Conservation (phyloP, 1,140 invertebrate species). For the Grapholita molesta region DNA sequence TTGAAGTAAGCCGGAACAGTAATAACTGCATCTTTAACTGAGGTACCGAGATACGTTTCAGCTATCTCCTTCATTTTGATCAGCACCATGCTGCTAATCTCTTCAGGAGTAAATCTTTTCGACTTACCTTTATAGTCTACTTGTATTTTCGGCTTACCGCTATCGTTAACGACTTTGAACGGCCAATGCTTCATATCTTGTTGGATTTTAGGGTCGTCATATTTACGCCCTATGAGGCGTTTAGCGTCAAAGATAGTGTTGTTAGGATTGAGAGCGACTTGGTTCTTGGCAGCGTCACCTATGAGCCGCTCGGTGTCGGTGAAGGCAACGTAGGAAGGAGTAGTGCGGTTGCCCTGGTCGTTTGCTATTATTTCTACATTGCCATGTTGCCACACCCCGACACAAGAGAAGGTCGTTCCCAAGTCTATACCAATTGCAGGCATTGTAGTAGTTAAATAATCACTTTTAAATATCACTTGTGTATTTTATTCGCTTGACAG, state of each 20-base stretch:
- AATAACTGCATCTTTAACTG: constrained; percentile 82
- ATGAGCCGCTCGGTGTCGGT: constrained; percentile 89
- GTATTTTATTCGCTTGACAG: not conserved
- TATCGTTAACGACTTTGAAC: constrained; percentile 83
- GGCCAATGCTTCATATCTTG: constrained; percentile 88
- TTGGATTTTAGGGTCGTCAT: constrained; percentile 85
- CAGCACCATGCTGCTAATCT: constrained; percentile 88
- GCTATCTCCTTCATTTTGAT: constrained; percentile 71
- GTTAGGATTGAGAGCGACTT: constrained; percentile 78
- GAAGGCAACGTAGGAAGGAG: constrained; percentile 94
- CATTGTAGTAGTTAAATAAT: constrained; percentile 48
- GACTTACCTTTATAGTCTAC: constrained; percentile 85
- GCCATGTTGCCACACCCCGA: constrained; percentile 89
- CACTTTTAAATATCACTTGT: not conserved
- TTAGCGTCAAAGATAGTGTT: constrained; percentile 79
- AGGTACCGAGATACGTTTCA: constrained; percentile 85
- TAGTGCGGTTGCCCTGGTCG: constrained; percentile 95
- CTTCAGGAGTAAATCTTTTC: constrained; percentile 87
- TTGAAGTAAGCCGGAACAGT: constrained; percentile 82
- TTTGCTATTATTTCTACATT: constrained; percentile 97
- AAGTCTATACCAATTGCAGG: constrained; percentile 87
- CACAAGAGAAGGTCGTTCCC: constrained; percentile 90
- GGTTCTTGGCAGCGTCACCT: constrained; percentile 84
- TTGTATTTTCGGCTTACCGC: constrained; percentile 84
- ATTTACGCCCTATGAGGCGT: constrained; percentile 83